Conservation (phyloP, 2,113 vertebrate species). For the Notothenia coriiceps region DNA sequence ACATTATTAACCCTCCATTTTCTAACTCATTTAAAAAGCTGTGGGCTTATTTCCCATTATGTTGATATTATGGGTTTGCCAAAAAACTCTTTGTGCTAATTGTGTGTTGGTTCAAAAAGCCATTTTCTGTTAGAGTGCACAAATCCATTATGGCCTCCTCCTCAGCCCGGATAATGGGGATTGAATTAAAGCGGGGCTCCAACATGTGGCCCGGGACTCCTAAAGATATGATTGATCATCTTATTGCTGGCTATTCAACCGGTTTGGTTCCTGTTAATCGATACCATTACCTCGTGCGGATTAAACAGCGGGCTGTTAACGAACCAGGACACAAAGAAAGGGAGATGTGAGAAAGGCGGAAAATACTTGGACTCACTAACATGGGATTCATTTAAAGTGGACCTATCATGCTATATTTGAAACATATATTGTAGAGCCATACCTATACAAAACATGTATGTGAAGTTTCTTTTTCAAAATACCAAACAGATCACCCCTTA, state of each 20-base stretch:
- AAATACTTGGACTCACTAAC: not conserved
- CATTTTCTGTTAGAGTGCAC: slow-evolving; percentile 99
- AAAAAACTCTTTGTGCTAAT: slow-evolving; percentile 93
- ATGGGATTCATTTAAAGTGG: not conserved
- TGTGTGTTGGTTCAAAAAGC: slow-evolving; percentile 95
- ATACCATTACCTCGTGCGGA: slow-evolving; percentile 73
- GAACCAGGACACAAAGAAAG: slow-evolving; percentile 35
- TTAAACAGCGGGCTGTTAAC: slow-evolving; percentile 64
- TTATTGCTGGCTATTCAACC: slow-evolving; percentile 85
- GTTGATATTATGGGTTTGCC: slow-evolving; percentile 85
- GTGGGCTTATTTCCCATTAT: slow-evolving; percentile 88
- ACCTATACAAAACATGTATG: too few species aligned
- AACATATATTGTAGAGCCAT: too few species aligned
- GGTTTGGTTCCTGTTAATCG: slow-evolving; percentile 71
- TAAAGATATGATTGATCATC: slow-evolving; percentile 96
- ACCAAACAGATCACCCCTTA: too few species aligned
- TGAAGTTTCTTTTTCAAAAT: too few species aligned
- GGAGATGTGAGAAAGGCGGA: slow-evolving; percentile 1
- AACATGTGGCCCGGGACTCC: slow-evolving; percentile 71
- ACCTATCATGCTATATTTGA: too few species aligned
- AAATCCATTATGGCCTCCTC: slow-evolving; percentile 97
- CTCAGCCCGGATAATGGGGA: slow-evolving; percentile 91
- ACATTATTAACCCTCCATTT: slow-evolving; percentile 80
- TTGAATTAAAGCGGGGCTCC: slow-evolving; percentile 93
- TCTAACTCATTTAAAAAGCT: slow-evolving; percentile 89